Evolutionary conservation across 2,888 invertebrate genomes (phyloP), one percentile per base, ranked within the genome.

Genomic region (Gandaritis pyraliata): DNA sequence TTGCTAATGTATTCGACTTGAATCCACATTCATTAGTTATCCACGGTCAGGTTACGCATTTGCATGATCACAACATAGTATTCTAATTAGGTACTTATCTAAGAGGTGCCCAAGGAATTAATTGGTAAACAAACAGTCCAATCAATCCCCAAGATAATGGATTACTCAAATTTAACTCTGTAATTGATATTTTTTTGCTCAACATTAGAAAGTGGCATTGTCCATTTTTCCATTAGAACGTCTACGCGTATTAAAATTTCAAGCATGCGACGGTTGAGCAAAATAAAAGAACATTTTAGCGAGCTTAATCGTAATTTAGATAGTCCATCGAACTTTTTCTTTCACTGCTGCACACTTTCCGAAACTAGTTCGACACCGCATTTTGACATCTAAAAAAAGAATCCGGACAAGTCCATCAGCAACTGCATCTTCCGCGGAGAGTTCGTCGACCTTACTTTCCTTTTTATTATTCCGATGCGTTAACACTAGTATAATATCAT

Each of bases 371-470:
- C 78, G 75, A 72, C 74, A 72, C 76, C 75, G 77, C 76, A 77
- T 81, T 83, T 78, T 76, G 75, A 75, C 72, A 74, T 79, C 82
- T 85, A 86, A 83, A 87, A 85, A 86, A 86, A 85, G 81, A 83
- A 72, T 77, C 78, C 77, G 79, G 77, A 83, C 79, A 79, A 80
- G 78, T 77, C 80, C 82, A 85, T 86, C 80, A 82, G 78, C 75
- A 72, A 61, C 79, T 74, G 76, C 79, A 77, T 74, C 82, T 82
- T 76, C 82, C 74, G 75, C 71, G 64, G 71, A 72, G 81, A 73
- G 90, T 85, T 89, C 87, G 78, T 79, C 79, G 79, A 87, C 86
- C 89, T 73, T 71, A 83, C 88, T 86, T 89, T 88, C 88, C 88
- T 86, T 87, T 88, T 88, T 86, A 85, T 80, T 85, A 85, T 84